Evolutionary conservation across 1,140 invertebrate genomes (phyloP), one percentile per base, ranked within the genome.

Genomic region (Trachelipus rathkii): DNA sequence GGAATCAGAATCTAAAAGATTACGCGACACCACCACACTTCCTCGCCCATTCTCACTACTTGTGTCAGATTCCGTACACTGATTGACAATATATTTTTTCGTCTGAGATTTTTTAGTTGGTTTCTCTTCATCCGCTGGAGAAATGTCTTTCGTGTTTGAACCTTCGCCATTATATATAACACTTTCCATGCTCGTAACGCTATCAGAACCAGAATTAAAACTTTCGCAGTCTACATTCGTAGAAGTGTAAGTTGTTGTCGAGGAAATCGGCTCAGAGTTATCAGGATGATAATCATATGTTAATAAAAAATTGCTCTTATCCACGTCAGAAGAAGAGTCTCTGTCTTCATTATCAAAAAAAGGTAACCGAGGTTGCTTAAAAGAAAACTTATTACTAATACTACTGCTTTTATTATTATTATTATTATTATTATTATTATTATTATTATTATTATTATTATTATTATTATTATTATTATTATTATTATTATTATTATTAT

Each of bases 111-210:
- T 72, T 10, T 66, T 70, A 72, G 72, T 78, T 44, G 75, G 81
- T n/a, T 75, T 73, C 24, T 68, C 60, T n/a, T 67, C 70, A 7
- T 44, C 21, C 8, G 45, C 45, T 19, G 21, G 13, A 21, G 11
- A 46, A 43, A 13, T 68, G 43, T n/a, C n/a, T 44, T 44, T 76
- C 73, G n/a, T 53, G n/a, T 53, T 79, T 74, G 23, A 72, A n/a
- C 33, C 71, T 44, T 73, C 50, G 5, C 79, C 82, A 66, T 79
- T 81, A 74, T 78, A 82, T 69, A 82, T 82, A 43, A 82, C 82
- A 67, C 82, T 82, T 75, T 80, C 81, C 24, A 82, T 72, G 72
- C 82, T 83, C 66, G 80, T 80, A 6, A 80, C 68, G 70, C 82
- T 83, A 21, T 80, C 81, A 11, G 81, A 76, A 72, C 81, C 81